phyloP scores from a whole-genome alignment of 2,113 vertebrate genomes.

The Mungos mungo region DNA sequence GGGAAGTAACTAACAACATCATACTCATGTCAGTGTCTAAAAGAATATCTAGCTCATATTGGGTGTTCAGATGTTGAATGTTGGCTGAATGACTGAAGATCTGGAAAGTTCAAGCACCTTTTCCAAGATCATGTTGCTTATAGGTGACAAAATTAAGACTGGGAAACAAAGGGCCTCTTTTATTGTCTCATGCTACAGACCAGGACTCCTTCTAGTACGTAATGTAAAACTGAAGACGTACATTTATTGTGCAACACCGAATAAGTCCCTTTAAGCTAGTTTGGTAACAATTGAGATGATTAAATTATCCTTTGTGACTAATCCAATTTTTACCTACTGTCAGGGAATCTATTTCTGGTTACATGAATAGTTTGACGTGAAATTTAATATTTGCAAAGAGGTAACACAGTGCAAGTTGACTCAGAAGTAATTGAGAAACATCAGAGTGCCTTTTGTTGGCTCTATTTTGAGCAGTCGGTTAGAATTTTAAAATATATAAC shows the following conservation, averaged over 20 bases:
- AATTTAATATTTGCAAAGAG: conserved; percentile 1
- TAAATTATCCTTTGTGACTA: conserved; percentile 50
- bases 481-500: conserved; percentile 22
- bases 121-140: conserved; percentile 32
- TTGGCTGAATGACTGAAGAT: conserved; percentile 33
- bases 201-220: not conserved
- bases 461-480: conserved; percentile 46
- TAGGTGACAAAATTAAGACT: conserved; percentile 38
- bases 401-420: conserved; percentile 27
- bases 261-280: conserved; percentile 41
- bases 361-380: conserved; percentile 12
- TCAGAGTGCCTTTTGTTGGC: conserved; percentile 23
- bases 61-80: conserved; percentile 9
- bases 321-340: not conserved
- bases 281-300: not conserved
- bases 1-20: not conserved
- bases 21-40: conserved; percentile 29
- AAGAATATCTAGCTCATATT: conserved; percentile 20
- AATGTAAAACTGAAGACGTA: not conserved
- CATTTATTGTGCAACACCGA: conserved; percentile 18
- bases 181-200: not conserved
- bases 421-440: conserved; percentile 17
- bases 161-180: conserved; percentile 19
- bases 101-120: conserved; percentile 22
- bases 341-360: conserved; percentile 11